These are phyloP conservation scores for Vesta saturnalis DNA, from an alignment of 2,888 invertebrate species.

Conservation along the genomic window DNA sequence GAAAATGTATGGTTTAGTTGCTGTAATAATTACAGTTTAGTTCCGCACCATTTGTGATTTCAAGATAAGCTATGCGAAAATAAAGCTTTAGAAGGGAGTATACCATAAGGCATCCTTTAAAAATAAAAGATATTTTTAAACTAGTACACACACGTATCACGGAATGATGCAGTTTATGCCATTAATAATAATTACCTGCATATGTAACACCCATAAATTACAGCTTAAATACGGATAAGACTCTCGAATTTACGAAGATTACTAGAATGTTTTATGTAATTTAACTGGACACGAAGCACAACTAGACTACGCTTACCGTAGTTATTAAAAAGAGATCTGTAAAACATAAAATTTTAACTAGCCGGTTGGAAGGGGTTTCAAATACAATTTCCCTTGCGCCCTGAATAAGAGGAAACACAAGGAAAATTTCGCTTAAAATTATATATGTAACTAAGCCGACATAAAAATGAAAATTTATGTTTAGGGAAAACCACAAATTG, in stretches of 20 bases:
- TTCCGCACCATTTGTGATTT: too few relatives aligned
- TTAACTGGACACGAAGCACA: background rate
- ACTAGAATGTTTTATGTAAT: slow-evolving; percentile 1
- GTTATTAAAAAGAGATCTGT: slow-evolving; percentile 1
- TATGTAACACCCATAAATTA: background rate
- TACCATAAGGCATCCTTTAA: too few relatives aligned
- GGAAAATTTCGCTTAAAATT: slow-evolving; percentile 29
- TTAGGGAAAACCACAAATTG: slow-evolving; percentile 35
- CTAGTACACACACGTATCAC: slow-evolving; percentile 1
- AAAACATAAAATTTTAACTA: background rate
- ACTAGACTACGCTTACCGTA: background rate
- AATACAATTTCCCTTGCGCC: slow-evolving; percentile 12
- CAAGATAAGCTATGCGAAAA: too few relatives aligned
- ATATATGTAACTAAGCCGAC: slow-evolving; percentile 29
- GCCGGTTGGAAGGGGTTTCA: background rate
- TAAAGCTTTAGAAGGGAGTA: too few relatives aligned
- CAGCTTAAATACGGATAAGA: background rate
- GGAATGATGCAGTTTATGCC: background rate
- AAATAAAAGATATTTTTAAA: too few relatives aligned
- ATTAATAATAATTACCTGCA: slow-evolving; percentile 1
- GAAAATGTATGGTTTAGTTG: too few relatives aligned
- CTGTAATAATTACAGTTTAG: too few relatives aligned
- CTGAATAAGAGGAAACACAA: slow-evolving; percentile 13
- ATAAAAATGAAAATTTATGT: slow-evolving; percentile 34
- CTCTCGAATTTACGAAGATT: background rate